Base-by-base conservation (phyloP, 2,888 invertebrate genomes). In the Octodonta nipae region DNA sequence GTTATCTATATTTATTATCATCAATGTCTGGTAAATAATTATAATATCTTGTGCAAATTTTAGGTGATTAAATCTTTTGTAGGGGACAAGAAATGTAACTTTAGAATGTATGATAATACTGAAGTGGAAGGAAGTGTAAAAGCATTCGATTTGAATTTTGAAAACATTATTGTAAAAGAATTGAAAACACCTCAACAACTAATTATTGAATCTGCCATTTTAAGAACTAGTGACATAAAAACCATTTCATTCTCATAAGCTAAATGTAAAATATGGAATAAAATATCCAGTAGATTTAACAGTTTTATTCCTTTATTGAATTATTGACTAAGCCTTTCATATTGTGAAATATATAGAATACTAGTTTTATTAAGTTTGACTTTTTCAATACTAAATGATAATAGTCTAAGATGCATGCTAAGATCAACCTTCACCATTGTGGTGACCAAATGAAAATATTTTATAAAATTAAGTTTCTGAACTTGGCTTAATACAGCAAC, bases 131-230 rank as follows among this genome's bases (percentile, higher is more conserved):
- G 51, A 26, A 45, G 43, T 15, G 41, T 58, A 17, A 52, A 50
- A 40, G 55, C 55, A 11, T 49, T 58, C 26, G 54, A 59, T 42
- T 41, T 49, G 6, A 33, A 50, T 39, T 54, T 55, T 43, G 49
- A 56, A 37, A 52, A 55, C 37, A 36, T 59, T n/a, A 33, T 58
- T 13, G 55, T 58, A 2, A 54, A 58, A 40, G 47, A 58, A 43
- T 42, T 61, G 13, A 36, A 42, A 30, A 56, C 58, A 13, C 51
- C 54, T 12, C 38, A 44, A 28, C 47, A 51, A 4, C 33, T 34
- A 28, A 33, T 43, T 5, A 34, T 56, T 13, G 41, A 44, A 28
- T 46, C 37, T 22, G 56, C 56, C 13, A 47, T 54, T 30, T 38
- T 61, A 26, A 44, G 59, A 41, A 47, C 51, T 12, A 50, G 40